These are phyloP conservation scores for Chloebia gouldiae DNA, from an alignment of 2,113 vertebrate species.

Conservation along the genomic window DNA sequence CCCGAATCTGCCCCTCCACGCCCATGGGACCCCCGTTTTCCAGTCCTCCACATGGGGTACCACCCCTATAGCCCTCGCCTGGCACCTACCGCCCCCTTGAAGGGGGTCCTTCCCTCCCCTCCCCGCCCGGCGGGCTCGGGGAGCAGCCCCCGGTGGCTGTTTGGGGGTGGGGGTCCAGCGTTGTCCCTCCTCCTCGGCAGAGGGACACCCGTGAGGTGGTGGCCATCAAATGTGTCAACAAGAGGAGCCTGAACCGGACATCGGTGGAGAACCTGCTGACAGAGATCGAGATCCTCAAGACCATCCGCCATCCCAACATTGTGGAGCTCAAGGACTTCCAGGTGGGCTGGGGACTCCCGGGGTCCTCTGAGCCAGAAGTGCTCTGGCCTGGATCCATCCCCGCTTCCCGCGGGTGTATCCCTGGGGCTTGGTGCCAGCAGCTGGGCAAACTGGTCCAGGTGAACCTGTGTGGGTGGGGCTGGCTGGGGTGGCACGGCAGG, in stretches of 20 bases:
- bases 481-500: accelerated
- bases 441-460: background rate
- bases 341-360: constrained; percentile 59
- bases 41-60: accelerated
- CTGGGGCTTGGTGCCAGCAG: accelerated
- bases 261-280: constrained; percentile 94
- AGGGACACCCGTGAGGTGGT: constrained; percentile 88
- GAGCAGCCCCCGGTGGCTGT: background rate
- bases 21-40: background rate
- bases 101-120: too few species aligned
- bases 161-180: background rate
- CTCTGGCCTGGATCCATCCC: background rate
- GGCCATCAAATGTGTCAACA: constrained; percentile 92
- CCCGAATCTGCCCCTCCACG: accelerated
- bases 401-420: background rate
- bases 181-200: constrained; percentile 54
- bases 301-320: constrained; percentile 88
- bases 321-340: constrained; percentile 97
- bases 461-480: background rate
- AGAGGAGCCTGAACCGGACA: constrained; percentile 89
- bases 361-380: accelerated
- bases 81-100: background rate
- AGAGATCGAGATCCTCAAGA: constrained; percentile 95
- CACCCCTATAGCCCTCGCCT: accelerated
- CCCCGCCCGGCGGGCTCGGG: accelerated